A percentile compares a stretch with the other conserved stretches of the same genome.
These are phyloP conservation scores for Etheostoma perlongum DNA, from an alignment of 2,797 vertebrate genomes.

Conservation along the genomic window DNA sequence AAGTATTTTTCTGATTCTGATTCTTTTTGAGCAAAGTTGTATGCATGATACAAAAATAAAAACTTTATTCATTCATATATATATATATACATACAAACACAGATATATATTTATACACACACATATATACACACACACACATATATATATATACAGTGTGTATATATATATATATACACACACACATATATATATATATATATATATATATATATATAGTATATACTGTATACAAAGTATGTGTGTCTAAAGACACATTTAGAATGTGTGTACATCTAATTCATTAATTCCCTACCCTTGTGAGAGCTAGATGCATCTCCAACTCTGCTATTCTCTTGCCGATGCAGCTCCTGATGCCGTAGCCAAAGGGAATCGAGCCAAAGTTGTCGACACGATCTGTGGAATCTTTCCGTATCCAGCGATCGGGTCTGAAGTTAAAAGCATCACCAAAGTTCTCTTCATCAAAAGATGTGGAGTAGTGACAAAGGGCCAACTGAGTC, in stretches of 20 bases:
- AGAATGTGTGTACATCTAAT: slow-evolving; percentile 1
- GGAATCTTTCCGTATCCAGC: slow-evolving; percentile 90
- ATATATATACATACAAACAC: too few species aligned
- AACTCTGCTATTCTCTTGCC: slow-evolving; percentile 92
- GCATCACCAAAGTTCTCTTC: slow-evolving; percentile 87
- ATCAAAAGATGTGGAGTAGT: slow-evolving; percentile 91
- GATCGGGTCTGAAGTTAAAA: slow-evolving; percentile 88
- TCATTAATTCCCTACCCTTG: slow-evolving; percentile 83
- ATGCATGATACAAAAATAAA: background rate
- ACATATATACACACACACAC: too few species aligned
- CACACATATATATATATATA: too few species aligned
- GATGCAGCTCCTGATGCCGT: slow-evolving; percentile 93
- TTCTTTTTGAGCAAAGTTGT: background rate
- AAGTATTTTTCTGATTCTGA: too few species aligned
- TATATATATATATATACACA: too few species aligned
- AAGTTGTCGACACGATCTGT: slow-evolving; percentile 92
- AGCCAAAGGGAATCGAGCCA: slow-evolving; percentile 94
- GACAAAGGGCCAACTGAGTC: slow-evolving; percentile 95
- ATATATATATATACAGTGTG: too few species aligned
- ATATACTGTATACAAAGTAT: background rate
- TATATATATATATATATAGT: too few species aligned
- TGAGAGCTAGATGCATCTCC: slow-evolving; percentile 91
- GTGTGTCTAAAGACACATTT: background rate
- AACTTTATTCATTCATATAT: background rate
- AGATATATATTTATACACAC: too few species aligned